phyloP scores from a whole-genome alignment of 1,140 invertebrate species.

The Drosophila parvula region DNA sequence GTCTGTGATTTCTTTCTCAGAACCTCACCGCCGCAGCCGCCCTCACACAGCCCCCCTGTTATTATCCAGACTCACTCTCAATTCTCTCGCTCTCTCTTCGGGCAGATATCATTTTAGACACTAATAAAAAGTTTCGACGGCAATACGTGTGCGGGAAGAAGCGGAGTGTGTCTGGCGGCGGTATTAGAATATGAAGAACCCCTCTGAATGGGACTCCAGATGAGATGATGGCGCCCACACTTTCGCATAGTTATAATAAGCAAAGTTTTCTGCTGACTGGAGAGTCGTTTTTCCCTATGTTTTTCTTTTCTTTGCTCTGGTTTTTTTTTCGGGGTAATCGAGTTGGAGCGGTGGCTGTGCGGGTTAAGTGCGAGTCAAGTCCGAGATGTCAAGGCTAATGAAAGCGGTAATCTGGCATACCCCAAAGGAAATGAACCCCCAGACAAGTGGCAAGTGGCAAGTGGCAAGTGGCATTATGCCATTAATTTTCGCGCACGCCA shows the following conservation, averaged over 20 bases:
- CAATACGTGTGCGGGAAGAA: constrained; percentile 69
- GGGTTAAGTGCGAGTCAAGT: constrained; percentile 53
- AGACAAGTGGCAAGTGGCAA: constrained; percentile 7
- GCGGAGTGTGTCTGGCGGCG: constrained; percentile 3
- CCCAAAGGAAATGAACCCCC: constrained; percentile 28
- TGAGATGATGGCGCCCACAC: constrained; percentile 50
- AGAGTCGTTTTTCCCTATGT: constrained; percentile 10
- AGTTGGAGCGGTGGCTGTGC: constrained; percentile 4
- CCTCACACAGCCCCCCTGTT: neutral
- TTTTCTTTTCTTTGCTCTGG: neutral
- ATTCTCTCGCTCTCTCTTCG: neutral
- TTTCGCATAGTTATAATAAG: constrained; percentile 79
- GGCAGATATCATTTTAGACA: constrained; percentile 50
- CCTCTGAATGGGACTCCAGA: constrained; percentile 31
- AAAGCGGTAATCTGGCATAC: constrained; percentile 53
- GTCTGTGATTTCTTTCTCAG: constrained; percentile 66
- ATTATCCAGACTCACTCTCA: constrained; percentile 16
- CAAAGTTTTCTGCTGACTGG: constrained; percentile 67
- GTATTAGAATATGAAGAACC: constrained; percentile 65
- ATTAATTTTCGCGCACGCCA: constrained; percentile 21
- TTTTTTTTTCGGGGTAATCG: constrained; percentile 28
- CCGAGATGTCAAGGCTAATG: constrained; percentile 72
- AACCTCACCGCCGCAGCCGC: neutral
- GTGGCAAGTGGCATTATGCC: constrained; percentile 24
- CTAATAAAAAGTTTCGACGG: constrained; percentile 78